Evolutionary conservation across 2,888 invertebrate genomes (phyloP), one percentile per base, ranked within the genome.

Genomic region (Saturnia japonica): DNA sequence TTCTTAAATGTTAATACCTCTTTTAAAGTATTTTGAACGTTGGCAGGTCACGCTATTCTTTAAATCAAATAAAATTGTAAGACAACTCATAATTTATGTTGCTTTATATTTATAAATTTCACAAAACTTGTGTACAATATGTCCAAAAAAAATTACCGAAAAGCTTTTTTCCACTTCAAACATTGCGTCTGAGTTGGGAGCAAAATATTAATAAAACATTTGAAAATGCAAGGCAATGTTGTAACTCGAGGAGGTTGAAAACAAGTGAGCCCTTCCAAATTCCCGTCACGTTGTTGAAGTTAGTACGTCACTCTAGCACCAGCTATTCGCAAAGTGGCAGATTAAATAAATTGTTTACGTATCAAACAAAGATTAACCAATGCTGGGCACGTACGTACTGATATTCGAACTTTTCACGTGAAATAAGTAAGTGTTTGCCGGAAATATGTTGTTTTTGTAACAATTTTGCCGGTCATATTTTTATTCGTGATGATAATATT

Each of bases 321-420:
- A 60, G 25, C 28, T 19, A 60, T 40, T 51, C 51, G 43, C 69
- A 51, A 70, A 70, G 70, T 70, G 64, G 70, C 64, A 70, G 70
- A 70, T 70, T 70, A 64, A 70, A 70, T 70, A 70, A 70, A 70
- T 67, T 70, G 70, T 70, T 70, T 70, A 70, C 70, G 67, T 70
- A 70, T 70, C 67, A 70, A 70, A 70, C 67, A 70, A 67, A 70
- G 70, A 70, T 70, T 70, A 70, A 70, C 67, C n/a, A 43, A 70
- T 67, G 54, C 68, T 60, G 45, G 45, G 47, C 67, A 70, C 70
- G 68, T 70, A 68, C 22, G 34, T 34, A 70, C 70, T 70, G 70
- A 67, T 70, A 70, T 70, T 70, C 25, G 40, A 67, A 66, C 66
- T 47, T 66, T 69, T 22, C 70, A 67, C 70, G 67, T 67, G 64